Evolutionary conservation across 2,888 invertebrate genomes (phyloP).

Genomic region (Microctonus hyperodae): DNA sequence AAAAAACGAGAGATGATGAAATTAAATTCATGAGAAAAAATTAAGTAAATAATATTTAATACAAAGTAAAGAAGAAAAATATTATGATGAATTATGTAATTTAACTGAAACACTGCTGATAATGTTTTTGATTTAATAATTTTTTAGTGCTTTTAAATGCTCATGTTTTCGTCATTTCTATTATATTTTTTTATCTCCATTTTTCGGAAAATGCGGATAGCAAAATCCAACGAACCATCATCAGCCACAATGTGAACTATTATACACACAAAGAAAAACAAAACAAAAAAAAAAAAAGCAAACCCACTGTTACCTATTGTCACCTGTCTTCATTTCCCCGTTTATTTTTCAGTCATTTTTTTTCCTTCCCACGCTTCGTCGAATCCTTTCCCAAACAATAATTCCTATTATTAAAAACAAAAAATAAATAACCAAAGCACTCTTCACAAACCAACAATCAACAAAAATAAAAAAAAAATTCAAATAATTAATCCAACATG

Average conservation of each 20-base stretch:
- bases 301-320: not conserved
- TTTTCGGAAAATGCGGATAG: not conserved
- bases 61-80: not conserved
- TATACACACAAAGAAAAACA: not conserved
- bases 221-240: not conserved
- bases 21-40: too few species aligned
- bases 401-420: not conserved
- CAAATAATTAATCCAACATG: not conserved
- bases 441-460: not conserved
- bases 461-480: not conserved
- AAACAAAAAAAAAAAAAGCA: not conserved
- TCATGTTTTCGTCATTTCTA: too few species aligned
- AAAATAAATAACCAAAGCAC: not conserved
- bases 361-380: not conserved
- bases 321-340: not conserved
- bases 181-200: not conserved
- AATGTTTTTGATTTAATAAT: not conserved
- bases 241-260: not conserved
- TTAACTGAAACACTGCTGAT: not conserved
- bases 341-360: not conserved
- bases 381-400: not conserved
- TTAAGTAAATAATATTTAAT: too few species aligned
- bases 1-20: not conserved
- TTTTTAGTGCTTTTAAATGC: too few species aligned
- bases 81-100: not conserved